These are phyloP conservation scores for Chanos chanos DNA, from an alignment of 2,797 vertebrate species.

Conservation along the genomic window DNA sequence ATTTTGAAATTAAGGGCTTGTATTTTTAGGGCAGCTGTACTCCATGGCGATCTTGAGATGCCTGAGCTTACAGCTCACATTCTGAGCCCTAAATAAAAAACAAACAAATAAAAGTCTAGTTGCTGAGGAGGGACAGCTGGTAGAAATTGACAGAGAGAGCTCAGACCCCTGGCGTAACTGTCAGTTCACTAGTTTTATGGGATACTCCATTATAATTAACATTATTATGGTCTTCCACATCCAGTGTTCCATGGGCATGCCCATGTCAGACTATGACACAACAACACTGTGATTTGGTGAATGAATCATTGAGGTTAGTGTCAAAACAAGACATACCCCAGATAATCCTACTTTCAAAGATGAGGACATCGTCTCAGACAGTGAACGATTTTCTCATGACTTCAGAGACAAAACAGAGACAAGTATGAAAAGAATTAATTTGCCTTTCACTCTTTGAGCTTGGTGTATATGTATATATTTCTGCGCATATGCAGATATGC, in stretches of 20 bases:
- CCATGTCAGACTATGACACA: neutral
- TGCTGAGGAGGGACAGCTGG: conserved; percentile 35
- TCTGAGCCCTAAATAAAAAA: conserved; percentile 32
- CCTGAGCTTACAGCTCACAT: too few relatives aligned
- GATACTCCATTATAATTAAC: conserved; percentile 24
- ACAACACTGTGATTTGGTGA: conserved; percentile 20
- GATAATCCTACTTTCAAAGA: neutral
- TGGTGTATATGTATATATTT: neutral
- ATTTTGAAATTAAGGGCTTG: conserved; percentile 35
- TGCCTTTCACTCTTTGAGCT: too few relatives aligned
- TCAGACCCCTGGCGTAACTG: neutral
- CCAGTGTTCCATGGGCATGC: conserved; percentile 2
- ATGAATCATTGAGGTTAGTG: neutral
- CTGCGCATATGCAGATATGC: conserved; percentile 8
- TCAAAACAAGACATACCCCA: conserved; percentile 1
- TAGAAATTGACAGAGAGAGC: conserved; percentile 5
- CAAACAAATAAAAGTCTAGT: conserved; percentile 39
- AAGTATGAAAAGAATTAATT: too few relatives aligned
- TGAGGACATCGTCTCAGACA: neutral
- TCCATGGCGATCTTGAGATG: conserved; percentile 3
- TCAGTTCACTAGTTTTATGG: conserved; percentile 8
- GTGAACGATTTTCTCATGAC: neutral
- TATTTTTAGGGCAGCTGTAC: conserved; percentile 43
- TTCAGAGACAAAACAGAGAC: too few relatives aligned
- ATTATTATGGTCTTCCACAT: neutral